Percentiles rank a stretch among this genome's conserved stretches.
phyloP scores from a whole-genome alignment of 2,797 vertebrate genomes.

The Sebastes trivittatus region DNA sequence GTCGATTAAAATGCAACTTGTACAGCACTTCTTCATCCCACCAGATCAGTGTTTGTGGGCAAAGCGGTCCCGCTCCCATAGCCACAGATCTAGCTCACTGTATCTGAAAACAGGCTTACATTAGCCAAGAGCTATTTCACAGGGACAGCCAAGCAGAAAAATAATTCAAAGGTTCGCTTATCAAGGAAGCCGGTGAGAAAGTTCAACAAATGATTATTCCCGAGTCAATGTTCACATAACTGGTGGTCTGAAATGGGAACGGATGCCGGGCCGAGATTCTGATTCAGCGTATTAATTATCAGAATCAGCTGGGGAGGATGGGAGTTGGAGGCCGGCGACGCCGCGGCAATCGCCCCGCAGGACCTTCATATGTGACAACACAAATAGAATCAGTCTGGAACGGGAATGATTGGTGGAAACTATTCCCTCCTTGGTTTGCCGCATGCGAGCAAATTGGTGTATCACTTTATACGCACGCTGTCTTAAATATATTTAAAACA shows the following conservation, averaged over 20 bases:
- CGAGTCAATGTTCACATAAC: conserved; percentile 80
- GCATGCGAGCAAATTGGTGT: conserved; percentile 25
- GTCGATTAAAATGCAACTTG: conserved; percentile 46
- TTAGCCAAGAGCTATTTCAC: conserved; percentile 81
- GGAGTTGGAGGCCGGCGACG: conserved; percentile 26
- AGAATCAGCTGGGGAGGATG: conserved; percentile 43
- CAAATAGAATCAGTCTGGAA: conserved; percentile 28
- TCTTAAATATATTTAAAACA: not conserved
- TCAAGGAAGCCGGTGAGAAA: conserved; percentile 76
- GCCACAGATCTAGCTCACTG: conserved; percentile 65
- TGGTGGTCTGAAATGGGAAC: conserved; percentile 74
- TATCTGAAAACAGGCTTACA: conserved; percentile 79
- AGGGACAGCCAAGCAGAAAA: conserved; percentile 83
- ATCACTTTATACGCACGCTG: conserved; percentile 7
- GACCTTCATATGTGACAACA: conserved; percentile 48
- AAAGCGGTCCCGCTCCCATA: conserved; percentile 34
- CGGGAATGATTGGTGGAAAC: conserved; percentile 25
- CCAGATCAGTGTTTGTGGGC: conserved; percentile 52
- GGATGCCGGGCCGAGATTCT: conserved; percentile 68
- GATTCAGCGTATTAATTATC: conserved; percentile 77
- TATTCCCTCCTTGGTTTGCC: conserved; percentile 26
- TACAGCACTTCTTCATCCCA: conserved; percentile 21
- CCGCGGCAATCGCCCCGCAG: conserved; percentile 20
- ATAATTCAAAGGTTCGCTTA: conserved; percentile 83
- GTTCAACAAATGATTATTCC: conserved; percentile 83